phyloP scores from a whole-genome alignment of 2,113 vertebrate species.

The Labrus mixtus region DNA sequence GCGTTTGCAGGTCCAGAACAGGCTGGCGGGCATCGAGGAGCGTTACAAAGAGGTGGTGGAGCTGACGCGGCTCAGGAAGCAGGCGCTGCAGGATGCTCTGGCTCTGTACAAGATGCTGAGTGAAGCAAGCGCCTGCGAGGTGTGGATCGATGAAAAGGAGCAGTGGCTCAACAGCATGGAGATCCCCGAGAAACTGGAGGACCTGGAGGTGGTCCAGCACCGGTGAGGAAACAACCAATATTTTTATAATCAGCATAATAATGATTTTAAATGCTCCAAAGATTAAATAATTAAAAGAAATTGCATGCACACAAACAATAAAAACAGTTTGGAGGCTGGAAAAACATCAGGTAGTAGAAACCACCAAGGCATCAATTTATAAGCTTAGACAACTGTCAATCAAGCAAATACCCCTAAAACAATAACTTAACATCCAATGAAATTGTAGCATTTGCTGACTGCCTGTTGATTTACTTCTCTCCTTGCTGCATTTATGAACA shows the following conservation, averaged over 20 bases:
- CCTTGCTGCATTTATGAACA: too few species aligned
- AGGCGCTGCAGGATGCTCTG: conserved; percentile 96
- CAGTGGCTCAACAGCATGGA: conserved; percentile 97
- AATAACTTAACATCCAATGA: too few species aligned
- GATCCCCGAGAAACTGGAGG: conserved; percentile 97
- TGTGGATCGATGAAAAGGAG: conserved; percentile 98
- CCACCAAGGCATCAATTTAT: too few species aligned
- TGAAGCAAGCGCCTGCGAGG: conserved; percentile 93
- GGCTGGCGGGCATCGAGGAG: conserved; percentile 94
- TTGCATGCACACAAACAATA: neutral
- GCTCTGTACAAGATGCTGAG: conserved; percentile 96
- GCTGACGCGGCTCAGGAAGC: conserved; percentile 92
- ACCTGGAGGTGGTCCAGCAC: conserved; percentile 98
- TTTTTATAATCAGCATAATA: neutral
- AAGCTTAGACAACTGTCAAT: neutral
- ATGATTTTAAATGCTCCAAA: neutral
- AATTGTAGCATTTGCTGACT: too few species aligned
- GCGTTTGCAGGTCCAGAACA: conserved; percentile 65
- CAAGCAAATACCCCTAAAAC: neutral
- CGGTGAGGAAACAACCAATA: conserved; percentile 82
- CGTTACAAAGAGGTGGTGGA: conserved; percentile 95
- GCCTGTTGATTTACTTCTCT: too few species aligned
- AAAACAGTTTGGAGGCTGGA: neutral
- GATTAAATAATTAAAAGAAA: neutral
- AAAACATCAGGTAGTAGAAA: too few species aligned